Evolutionary conservation across 2,113 vertebrate genomes (phyloP).

Genomic region (Daphoenositta chrysoptera): DNA sequence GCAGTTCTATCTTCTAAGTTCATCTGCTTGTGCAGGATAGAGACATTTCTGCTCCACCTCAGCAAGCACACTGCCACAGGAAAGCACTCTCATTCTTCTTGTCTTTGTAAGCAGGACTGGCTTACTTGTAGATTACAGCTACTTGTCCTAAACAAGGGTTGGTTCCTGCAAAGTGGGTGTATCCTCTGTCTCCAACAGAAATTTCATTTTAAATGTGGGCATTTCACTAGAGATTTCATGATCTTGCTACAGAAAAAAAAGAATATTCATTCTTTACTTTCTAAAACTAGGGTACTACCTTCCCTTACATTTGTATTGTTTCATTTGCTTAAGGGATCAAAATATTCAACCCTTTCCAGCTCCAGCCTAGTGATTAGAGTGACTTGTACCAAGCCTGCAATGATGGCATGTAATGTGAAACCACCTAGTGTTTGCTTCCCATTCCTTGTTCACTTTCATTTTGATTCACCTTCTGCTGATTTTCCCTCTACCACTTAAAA

Average conservation of each 20-base stretch:
- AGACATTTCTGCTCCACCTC: not conserved
- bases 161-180: not conserved
- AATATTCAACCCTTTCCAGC: not conserved
- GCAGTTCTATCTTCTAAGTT: not conserved
- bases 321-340: not conserved
- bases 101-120: not conserved
- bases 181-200: not conserved
- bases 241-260: not conserved
- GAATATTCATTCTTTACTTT: not conserved
- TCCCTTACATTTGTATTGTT: not conserved
- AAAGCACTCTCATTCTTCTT: not conserved
- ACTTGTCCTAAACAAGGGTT: not conserved
- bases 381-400: not conserved
- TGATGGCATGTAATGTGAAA: not conserved
- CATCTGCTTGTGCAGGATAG: not conserved
- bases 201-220: not conserved
- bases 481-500: not conserved
- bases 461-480: not conserved
- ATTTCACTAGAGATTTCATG: not conserved
- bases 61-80: not conserved
- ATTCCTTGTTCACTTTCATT: not conserved
- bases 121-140: not conserved
- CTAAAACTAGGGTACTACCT: not conserved
- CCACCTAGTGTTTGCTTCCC: rapidly evolving
- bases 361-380: not conserved